Evolutionary conservation across 2,797 vertebrate species (phyloP), one percentile per base, ranked within the genome.

Genomic region (Rhynchotus rufescens): DNA sequence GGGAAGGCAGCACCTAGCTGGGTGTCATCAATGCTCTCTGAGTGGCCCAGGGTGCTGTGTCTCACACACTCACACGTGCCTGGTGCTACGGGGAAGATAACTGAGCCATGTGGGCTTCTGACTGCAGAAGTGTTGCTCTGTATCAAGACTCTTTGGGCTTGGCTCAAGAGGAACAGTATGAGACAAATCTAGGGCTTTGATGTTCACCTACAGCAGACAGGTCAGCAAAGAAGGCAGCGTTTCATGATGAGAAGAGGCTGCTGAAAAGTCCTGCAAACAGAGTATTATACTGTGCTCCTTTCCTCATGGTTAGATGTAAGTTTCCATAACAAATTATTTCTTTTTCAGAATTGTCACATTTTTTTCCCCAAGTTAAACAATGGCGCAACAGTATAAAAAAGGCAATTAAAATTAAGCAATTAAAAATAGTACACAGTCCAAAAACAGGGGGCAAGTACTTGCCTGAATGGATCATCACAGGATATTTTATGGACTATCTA

Each of bases 321-420:
- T 86, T 93, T 88, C 68, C 22, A 1, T 86, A 88, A 62, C 20
- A 93, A 93, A 92, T 66, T 86, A 79, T 20, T 91, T 66, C 10
- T 91, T 17, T 82, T 86, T 88, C 57, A 65, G 22, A 92, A 84
- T 5, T 52, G 56, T 87, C 52, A 76, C 38, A 47, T 80, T 84
- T 71, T 71, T 90, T 91, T 92, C 90, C 91, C 79, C 84, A 94
- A 90, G 83, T 90, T 93, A 59, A 75, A 62, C 47, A 93, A 87
- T 49, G 68, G 77, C 85, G 67, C 71, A 71, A 59, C 45, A 86
- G 51, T 54, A 66, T 38, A 60, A 84, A 91, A 36, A 36, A 36
- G 36, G 36, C 36, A 36, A 36, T 36, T 90, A 86, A 64, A 72
- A 86, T n/a, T n/a, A 90, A 83, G 36, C 36, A 36, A 36, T 36